Percentiles rank a stretch among this genome's conserved stretches.
These are phyloP conservation scores for Corvus moneduloides DNA, from an alignment of 2,113 vertebrate genomes.

Conservation along the genomic window DNA sequence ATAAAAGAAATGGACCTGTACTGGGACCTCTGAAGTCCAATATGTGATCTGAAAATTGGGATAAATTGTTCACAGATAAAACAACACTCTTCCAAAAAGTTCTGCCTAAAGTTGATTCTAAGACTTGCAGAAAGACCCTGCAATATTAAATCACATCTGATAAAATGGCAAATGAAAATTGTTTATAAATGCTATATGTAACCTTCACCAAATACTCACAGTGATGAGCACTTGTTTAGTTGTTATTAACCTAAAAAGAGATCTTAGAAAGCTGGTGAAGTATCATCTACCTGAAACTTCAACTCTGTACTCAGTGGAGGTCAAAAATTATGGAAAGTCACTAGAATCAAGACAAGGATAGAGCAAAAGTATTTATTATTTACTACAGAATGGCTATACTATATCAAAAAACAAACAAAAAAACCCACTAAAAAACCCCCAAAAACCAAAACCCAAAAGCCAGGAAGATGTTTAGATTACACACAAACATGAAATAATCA, in stretches of 20 bases:
- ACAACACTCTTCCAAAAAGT: not conserved
- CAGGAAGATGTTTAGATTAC: not conserved
- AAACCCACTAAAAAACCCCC: accelerated
- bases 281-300: not conserved
- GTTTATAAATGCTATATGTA: not conserved
- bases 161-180: not conserved
- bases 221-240: not conserved
- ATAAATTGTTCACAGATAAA: not conserved
- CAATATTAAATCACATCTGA: not conserved
- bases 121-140: not conserved
- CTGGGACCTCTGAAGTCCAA: not conserved
- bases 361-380: not conserved
- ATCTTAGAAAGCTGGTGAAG: not conserved
- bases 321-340: not conserved
- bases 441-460: not conserved
- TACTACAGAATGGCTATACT: not conserved
- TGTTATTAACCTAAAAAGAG: not conserved
- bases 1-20: not conserved
- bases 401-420: not conserved
- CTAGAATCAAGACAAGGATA: not conserved
- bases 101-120: not conserved
- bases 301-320: not conserved
- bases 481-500: not conserved
- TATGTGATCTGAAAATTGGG: not conserved
- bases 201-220: not conserved